Base-by-base conservation (phyloP, 2,888 invertebrate genomes). In the Baronia brevicornis region DNA sequence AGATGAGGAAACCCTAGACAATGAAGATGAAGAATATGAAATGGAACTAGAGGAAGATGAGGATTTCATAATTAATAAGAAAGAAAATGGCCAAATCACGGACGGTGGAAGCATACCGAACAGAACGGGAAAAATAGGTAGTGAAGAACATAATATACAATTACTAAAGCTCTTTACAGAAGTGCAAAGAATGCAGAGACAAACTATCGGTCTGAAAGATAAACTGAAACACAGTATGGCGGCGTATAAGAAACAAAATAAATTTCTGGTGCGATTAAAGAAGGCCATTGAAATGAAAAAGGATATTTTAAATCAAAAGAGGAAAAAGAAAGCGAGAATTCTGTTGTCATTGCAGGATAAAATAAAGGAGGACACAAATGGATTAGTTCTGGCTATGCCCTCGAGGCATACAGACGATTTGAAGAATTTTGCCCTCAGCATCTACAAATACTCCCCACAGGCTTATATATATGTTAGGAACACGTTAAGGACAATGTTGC, bases 391-490 rank as follows among this genome's bases (percentile, higher is more conserved):
- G 33, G 80, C 82, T 0, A 80, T 84, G 84, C 84, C 84, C 0
- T 67, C 70, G 30, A 60, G 70, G 38, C 78, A 84, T 18, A 80
- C 84, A 0, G 79, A 80, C 4, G 84, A 84, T 34, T 58, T 80
- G 36, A 82, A 79, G 49, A 79, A 78, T 42, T 84, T 84, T 32
- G 72, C 82, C 0, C 50, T 84, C 10, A 79, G 75, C 48, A 66
- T 82, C 33, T 84, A 84, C 45, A 82, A 77, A 44, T 82, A 80
- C 43, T 82, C 84, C 0, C 84, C 84, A 0, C 84, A 84, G 48
- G 75, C 82, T 0, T 84, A 84, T 29, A 71, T 84, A 40, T 84
- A 84, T 44, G 60, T 73, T 33, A 68, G 84, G 36, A 84, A 84
- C 51, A 71, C 70, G 4, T 53, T 84, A 44, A 54, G 84, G 38